A percentile compares a stretch with the other conserved stretches of the same genome.
phyloP scores from a whole-genome alignment of 2,113 vertebrate species.

The Rhagologus leucostigma region DNA sequence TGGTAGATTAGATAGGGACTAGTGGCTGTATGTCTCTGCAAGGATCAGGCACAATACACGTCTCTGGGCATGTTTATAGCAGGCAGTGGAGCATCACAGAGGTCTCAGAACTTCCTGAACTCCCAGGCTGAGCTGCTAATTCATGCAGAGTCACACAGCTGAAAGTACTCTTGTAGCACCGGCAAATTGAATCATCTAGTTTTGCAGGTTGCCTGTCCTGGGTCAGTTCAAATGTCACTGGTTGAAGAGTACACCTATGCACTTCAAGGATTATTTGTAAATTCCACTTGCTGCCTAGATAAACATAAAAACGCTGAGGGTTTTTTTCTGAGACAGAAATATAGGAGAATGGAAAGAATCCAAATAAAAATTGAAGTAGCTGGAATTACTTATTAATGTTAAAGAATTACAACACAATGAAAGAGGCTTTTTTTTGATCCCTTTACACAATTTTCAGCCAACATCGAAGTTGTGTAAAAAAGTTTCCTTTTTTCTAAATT shows the following conservation, averaged over 20 bases:
- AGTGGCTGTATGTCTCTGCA: background rate
- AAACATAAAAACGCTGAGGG: background rate
- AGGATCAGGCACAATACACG: background rate
- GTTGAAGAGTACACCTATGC: background rate
- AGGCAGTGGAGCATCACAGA: background rate
- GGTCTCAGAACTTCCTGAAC: background rate
- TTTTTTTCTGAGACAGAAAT: background rate
- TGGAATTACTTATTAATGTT: background rate
- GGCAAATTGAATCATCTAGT: background rate
- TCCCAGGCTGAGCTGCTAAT: background rate
- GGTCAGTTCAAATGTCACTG: background rate
- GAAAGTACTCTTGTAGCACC: background rate
- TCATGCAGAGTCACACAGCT: background rate
- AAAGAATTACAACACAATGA: background rate
- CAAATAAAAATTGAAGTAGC: background rate
- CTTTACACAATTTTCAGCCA: background rate
- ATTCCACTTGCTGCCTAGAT: background rate
- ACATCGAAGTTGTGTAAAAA: background rate
- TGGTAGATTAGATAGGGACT: background rate
- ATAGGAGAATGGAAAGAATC: background rate
- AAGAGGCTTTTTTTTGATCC: background rate
- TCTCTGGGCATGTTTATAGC: background rate
- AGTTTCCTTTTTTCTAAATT: background rate
- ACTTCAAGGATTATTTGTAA: background rate
- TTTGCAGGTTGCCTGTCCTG: background rate